Conservation (phyloP, 2,113 vertebrate genomes). For the Gymnocephalus cernua region DNA sequence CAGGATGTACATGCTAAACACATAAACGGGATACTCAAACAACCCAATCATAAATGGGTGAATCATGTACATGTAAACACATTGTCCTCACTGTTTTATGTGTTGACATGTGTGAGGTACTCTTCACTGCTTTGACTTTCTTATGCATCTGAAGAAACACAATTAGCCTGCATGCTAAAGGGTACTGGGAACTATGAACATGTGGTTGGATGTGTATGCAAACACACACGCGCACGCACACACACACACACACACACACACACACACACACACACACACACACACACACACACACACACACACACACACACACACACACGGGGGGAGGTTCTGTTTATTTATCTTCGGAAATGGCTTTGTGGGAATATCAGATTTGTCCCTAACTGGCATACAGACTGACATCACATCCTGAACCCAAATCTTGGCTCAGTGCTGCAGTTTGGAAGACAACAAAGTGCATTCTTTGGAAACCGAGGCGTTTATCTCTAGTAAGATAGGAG, state of each 20-base stretch:
- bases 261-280: too few species aligned
- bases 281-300: too few species aligned
- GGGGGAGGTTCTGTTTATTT: conserved; percentile 77
- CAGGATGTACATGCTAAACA: too few species aligned
- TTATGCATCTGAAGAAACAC: conserved; percentile 43
- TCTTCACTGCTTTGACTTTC: conserved; percentile 17
- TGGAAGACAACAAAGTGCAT: conserved; percentile 51
- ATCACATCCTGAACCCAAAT: conserved; percentile 77
- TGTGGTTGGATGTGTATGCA: conserved; percentile 37
- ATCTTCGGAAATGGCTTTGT: conserved; percentile 80
- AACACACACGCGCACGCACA: conserved; percentile 6
- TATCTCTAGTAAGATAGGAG: conserved; percentile 33
- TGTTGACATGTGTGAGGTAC: conserved; percentile 13
- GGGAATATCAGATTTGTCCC: conserved; percentile 79
- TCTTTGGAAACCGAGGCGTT: conserved; percentile 44
- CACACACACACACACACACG: conserved; percentile 36
- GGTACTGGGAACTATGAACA: conserved; percentile 53
- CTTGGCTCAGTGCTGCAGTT: conserved; percentile 51
- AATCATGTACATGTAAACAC: too few species aligned
- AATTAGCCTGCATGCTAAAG: conserved; percentile 30
- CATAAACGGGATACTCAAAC: too few species aligned
- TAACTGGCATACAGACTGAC: conserved; percentile 77
- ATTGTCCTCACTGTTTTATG: background rate
- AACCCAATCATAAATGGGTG: too few species aligned
- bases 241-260: too few species aligned